These are phyloP conservation scores for Caenorhabditis drosophilae DNA, from an alignment of 2,888 invertebrate genomes.

Conservation along the genomic window DNA sequence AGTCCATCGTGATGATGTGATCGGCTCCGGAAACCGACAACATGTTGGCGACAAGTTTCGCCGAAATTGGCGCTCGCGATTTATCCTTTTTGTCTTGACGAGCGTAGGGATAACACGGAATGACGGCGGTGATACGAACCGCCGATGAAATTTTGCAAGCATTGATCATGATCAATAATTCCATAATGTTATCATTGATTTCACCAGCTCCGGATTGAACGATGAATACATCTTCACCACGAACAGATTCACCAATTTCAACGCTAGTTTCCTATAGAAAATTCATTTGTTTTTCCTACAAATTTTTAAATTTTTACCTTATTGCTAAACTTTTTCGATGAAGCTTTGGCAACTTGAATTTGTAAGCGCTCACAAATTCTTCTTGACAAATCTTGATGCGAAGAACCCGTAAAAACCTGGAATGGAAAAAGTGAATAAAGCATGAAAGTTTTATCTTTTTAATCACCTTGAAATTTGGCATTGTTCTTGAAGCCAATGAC, in stretches of 20 bases:
- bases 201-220: slow-evolving; percentile 88
- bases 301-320: too few relatives aligned
- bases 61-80: slow-evolving; percentile 92
- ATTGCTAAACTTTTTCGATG: slow-evolving; percentile 99
- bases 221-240: slow-evolving; percentile 95
- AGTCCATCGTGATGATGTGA: slow-evolving; percentile 95
- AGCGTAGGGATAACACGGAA: slow-evolving; percentile 94
- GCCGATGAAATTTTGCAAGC: slow-evolving; percentile 96
- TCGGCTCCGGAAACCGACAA: slow-evolving; percentile 91
- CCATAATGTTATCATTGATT: slow-evolving; percentile 85
- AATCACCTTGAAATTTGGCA: slow-evolving; percentile 92
- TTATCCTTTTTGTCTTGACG: slow-evolving; percentile 90
- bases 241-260: slow-evolving; percentile 91
- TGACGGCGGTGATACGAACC: slow-evolving; percentile 89
- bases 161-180: slow-evolving; percentile 80
- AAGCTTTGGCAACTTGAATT: slow-evolving; percentile 95
- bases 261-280: slow-evolving; percentile 76
- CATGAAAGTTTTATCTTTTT: too few relatives aligned
- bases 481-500: too few relatives aligned
- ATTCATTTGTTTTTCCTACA: too few relatives aligned
- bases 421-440: not conserved
- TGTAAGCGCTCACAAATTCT: slow-evolving; percentile 95
- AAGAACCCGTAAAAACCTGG: slow-evolving; percentile 92
- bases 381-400: slow-evolving; percentile 94
- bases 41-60: slow-evolving; percentile 87